Conservation (phyloP, 2,797 vertebrate species). For the Parambassis ranga region DNA sequence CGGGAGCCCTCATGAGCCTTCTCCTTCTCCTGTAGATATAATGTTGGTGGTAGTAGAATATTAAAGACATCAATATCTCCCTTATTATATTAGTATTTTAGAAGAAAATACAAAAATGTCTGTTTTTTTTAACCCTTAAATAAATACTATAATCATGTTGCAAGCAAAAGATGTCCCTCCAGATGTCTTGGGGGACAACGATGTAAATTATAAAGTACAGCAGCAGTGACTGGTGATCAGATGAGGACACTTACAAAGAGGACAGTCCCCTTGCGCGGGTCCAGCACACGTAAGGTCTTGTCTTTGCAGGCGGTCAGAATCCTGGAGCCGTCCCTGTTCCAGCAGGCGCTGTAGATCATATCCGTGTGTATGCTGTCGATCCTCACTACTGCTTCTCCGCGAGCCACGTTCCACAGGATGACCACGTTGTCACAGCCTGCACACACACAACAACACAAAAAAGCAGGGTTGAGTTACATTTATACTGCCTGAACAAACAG, state of each 20-base stretch:
- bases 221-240: neutral
- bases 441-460: neutral
- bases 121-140: no score
- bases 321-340: slow-evolving; percentile 85
- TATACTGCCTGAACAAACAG: neutral
- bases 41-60: no score
- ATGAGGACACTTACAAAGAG: slow-evolving; percentile 75
- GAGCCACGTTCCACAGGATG: slow-evolving; percentile 89
- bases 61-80: no score
- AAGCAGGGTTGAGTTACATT: no score
- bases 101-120: no score
- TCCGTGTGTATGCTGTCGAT: slow-evolving; percentile 85
- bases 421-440: slow-evolving; percentile 89
- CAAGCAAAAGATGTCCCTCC: neutral
- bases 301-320: slow-evolving; percentile 90
- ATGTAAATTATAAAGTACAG: neutral
- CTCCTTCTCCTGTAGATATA: slow-evolving; percentile 88
- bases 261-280: slow-evolving; percentile 84
- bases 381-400: slow-evolving; percentile 75
- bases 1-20: slow-evolving; percentile 88
- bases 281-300: slow-evolving; percentile 85
- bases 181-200: neutral
- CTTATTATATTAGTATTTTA: no score
- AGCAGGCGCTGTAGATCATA: slow-evolving; percentile 88
- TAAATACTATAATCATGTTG: no score